phyloP scores from a whole-genome alignment of 2,888 invertebrate genomes.

The Vanessa cardui region DNA sequence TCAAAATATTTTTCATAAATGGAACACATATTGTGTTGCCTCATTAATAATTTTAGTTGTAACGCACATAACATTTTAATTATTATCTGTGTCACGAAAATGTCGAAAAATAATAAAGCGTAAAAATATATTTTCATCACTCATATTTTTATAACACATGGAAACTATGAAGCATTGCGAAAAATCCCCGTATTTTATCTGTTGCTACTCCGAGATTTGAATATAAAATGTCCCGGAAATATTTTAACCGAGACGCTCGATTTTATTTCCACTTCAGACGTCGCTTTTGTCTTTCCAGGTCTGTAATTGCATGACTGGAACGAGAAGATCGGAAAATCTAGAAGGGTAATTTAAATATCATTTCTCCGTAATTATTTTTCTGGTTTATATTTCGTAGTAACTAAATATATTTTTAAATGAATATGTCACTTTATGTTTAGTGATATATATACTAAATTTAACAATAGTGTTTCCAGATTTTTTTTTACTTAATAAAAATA shows the following conservation, averaged over 20 bases:
- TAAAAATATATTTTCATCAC: too few relatives aligned
- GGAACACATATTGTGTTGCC: not conserved
- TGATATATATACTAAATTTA: too few relatives aligned
- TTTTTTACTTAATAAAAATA: too few relatives aligned
- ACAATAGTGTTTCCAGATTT: too few relatives aligned
- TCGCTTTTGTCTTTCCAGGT: slow-evolving; percentile 45
- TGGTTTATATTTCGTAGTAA: not conserved
- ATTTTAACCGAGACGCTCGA: slow-evolving; percentile 44
- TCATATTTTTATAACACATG: not conserved
- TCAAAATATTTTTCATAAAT: not conserved
- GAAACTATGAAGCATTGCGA: slow-evolving; percentile 1
- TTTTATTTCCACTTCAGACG: slow-evolving; percentile 55
- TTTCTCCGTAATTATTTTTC: slow-evolving; percentile 4
- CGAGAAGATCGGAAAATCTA: slow-evolving; percentile 44
- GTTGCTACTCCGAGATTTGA: slow-evolving; percentile 47
- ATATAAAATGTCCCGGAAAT: slow-evolving; percentile 55
- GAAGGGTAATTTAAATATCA: slow-evolving; percentile 13
- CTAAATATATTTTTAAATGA: not conserved
- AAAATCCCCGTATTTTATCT: slow-evolving; percentile 6
- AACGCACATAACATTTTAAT: not conserved
- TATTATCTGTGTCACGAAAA: not conserved
- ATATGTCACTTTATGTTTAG: too few relatives aligned
- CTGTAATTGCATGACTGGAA: slow-evolving; percentile 51
- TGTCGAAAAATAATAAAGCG: too few relatives aligned
- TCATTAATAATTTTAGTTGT: not conserved